These are phyloP conservation scores for Tamias sibiricus DNA, from an alignment of 2,113 vertebrate genomes.

Conservation along the genomic window DNA sequence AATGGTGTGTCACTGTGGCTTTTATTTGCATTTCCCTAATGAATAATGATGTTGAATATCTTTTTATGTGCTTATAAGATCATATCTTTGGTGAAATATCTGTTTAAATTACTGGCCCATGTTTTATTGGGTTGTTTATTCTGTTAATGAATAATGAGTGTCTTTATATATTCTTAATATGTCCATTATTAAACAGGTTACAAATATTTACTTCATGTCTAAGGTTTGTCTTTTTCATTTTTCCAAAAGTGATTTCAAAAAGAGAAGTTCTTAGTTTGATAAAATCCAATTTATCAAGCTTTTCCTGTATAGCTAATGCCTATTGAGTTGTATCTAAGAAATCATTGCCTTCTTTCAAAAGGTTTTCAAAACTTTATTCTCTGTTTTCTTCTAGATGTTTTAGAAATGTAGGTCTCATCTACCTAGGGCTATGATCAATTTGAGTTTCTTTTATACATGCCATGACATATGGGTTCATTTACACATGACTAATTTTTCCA, in stretches of 20 bases:
- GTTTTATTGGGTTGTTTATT: conserved; percentile 16
- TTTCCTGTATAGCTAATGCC: not conserved
- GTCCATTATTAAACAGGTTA: not conserved
- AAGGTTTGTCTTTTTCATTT: not conserved
- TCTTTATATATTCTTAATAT: not conserved
- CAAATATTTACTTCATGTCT: not conserved
- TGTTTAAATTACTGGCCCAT: not conserved
- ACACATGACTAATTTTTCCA: not conserved
- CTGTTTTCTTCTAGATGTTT: not conserved
- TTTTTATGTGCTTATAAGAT: not conserved
- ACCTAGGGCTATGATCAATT: not conserved
- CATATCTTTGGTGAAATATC: not conserved
- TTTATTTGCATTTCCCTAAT: conserved; percentile 20
- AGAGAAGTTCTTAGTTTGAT: not conserved
- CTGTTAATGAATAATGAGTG: not conserved
- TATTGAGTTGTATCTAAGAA: not conserved
- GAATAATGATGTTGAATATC: not conserved
- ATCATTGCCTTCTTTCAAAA: not conserved
- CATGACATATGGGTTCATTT: not conserved
- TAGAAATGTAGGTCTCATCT: not conserved
- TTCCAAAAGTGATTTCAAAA: conserved; percentile 28
- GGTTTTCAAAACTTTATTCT: not conserved
- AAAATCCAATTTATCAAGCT: not conserved
- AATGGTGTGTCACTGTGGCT: not conserved
- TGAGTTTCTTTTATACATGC: not conserved